Evolutionary conservation across 2,797 vertebrate genomes (phyloP).

Genomic region (Pipistrellus kuhlii): DNA sequence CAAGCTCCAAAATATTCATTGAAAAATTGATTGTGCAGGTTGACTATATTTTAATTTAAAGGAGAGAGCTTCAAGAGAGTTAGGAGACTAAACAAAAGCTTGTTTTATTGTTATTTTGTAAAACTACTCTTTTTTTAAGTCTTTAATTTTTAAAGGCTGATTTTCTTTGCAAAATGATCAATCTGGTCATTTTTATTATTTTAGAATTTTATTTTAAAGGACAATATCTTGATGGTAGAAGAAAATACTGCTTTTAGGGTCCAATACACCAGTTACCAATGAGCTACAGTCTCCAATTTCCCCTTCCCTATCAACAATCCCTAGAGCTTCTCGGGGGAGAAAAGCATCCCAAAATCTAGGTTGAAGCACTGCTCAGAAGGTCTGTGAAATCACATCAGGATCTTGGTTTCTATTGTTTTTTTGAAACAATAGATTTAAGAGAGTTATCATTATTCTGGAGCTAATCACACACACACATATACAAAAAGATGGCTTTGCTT

Average conservation of each 20-base stretch:
- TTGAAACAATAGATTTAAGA: slow-evolving; percentile 2
- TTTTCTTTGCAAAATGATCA: neutral
- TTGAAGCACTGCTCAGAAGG: neutral
- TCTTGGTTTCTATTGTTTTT: slow-evolving; percentile 38
- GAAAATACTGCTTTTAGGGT: neutral
- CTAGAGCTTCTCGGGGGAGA: neutral
- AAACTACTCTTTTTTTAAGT: neutral
- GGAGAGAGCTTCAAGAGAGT: neutral
- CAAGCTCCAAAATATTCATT: neutral
- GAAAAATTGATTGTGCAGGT: neutral
- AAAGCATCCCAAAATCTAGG: neutral
- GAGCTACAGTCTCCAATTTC: neutral
- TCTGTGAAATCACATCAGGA: slow-evolving; percentile 52
- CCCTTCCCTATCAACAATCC: neutral
- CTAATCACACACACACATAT: neutral
- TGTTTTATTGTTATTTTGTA: neutral
- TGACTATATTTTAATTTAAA: neutral
- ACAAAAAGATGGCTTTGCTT: slow-evolving; percentile 18
- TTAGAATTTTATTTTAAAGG: slow-evolving; percentile 46
- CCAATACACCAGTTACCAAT: neutral
- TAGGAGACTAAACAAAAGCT: neutral
- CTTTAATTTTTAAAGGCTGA: neutral
- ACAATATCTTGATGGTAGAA: neutral
- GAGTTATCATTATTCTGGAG: neutral
- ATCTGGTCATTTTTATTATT: neutral